These are phyloP conservation scores for Fulica atra DNA, from an alignment of 2,113 vertebrate species.

Conservation along the genomic window DNA sequence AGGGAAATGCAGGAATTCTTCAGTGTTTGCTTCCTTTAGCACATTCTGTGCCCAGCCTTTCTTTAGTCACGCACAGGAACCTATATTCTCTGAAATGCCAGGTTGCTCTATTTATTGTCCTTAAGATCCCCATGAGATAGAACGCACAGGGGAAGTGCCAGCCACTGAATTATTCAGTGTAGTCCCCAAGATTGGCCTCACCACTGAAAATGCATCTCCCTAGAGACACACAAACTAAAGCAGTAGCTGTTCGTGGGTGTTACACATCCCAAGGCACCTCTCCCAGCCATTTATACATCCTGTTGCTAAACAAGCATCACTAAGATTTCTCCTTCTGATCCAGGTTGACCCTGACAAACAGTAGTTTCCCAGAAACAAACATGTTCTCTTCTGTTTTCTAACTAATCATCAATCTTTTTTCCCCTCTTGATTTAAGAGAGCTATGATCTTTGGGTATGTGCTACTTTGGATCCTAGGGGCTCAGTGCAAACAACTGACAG, in stretches of 20 bases:
- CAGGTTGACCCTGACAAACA: background rate
- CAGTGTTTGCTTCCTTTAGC: background rate
- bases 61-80: background rate
- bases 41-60: background rate
- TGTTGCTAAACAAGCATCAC: background rate
- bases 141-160: background rate
- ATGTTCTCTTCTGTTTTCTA: background rate
- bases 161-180: background rate
- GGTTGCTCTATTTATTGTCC: background rate
- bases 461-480: background rate
- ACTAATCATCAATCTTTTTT: background rate
- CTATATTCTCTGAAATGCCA: background rate
- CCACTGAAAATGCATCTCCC: background rate
- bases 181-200: background rate
- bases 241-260: background rate
- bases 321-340: background rate
- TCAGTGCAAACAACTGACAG: background rate
- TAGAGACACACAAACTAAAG: background rate
- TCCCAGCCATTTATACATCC: background rate
- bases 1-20: background rate
- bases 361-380: background rate
- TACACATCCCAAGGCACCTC: background rate
- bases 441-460: background rate
- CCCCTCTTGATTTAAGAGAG: background rate
- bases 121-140: background rate